phyloP scores from a whole-genome alignment of 2,888 invertebrate genomes.

The Heliconius erato region DNA sequence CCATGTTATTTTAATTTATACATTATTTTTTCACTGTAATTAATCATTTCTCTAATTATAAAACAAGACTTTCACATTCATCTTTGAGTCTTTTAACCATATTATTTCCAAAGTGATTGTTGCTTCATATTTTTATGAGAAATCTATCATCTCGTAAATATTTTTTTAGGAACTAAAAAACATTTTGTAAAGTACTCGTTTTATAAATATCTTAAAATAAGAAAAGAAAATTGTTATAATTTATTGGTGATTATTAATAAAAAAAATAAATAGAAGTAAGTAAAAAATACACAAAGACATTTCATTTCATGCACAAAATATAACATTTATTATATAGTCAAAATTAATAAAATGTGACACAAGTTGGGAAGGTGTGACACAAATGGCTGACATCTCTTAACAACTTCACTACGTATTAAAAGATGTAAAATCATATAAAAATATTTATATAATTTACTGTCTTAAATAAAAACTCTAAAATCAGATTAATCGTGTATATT shows the following conservation, averaged over 20 bases:
- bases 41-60: too few relatives aligned
- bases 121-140: background rate
- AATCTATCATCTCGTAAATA: background rate
- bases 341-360: slow-evolving; percentile 76
- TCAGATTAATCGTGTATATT: background rate
- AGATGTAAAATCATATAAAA: background rate
- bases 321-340: slow-evolving; percentile 37
- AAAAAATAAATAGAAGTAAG: background rate
- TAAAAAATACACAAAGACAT: background rate
- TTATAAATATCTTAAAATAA: background rate
- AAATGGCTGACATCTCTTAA: slow-evolving; percentile 53
- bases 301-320: background rate
- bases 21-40: too few relatives aligned
- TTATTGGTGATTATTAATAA: slow-evolving; percentile 41
- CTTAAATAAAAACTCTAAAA: background rate
- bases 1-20: too few relatives aligned
- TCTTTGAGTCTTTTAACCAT: background rate
- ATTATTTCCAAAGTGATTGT: background rate
- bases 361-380: slow-evolving; percentile 86
- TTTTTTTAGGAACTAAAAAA: too few relatives aligned
- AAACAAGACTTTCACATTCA: too few relatives aligned
- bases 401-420: background rate
- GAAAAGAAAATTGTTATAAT: background rate
- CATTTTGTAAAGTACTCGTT: too few relatives aligned
- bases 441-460: background rate